Percentiles rank a stretch among this genome's conserved stretches.
Conservation (phyloP, 2,888 invertebrate species). For the Andrena marginata region DNA sequence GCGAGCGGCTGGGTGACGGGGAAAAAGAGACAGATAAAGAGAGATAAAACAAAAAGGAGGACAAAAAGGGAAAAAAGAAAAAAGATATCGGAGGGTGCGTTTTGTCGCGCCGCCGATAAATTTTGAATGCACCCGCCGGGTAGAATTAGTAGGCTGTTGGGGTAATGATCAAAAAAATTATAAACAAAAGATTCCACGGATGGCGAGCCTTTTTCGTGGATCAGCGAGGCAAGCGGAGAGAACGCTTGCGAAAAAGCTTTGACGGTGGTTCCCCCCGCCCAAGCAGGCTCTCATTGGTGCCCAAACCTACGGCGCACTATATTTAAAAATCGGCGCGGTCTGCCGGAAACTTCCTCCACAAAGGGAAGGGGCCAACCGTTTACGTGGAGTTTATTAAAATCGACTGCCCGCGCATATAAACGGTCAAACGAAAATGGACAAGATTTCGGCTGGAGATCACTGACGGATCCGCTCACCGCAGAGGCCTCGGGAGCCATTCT, state of each 20-base stretch:
- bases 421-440: constrained; percentile 39
- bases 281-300: constrained; percentile 74
- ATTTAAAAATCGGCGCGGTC: constrained; percentile 85
- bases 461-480: not conserved
- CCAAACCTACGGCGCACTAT: constrained; percentile 83
- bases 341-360: constrained; percentile 83
- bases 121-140: constrained; percentile 82
- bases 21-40: constrained; percentile 33
- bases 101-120: constrained; percentile 78
- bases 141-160: constrained; percentile 80
- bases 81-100: constrained; percentile 73
- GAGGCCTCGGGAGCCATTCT: not conserved
- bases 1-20: constrained; percentile 6
- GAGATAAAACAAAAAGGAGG: constrained; percentile 61
- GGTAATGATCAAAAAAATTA: constrained; percentile 85
- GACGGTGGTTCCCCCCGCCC: constrained; percentile 73
- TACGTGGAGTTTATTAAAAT: constrained; percentile 84
- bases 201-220: constrained; percentile 84
- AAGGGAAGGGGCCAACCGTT: constrained; percentile 82
- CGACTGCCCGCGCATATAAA: constrained; percentile 65
- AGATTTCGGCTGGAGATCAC: constrained; percentile 53
- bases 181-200: constrained; percentile 85
- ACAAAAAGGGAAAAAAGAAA: constrained; percentile 45
- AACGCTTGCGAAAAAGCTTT: constrained; percentile 82
- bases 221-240: constrained; percentile 82